Percentiles rank a stretch among this genome's conserved stretches.
phyloP scores from a whole-genome alignment of 1,140 invertebrate genomes.

The Pentalonia nigronervosa region DNA sequence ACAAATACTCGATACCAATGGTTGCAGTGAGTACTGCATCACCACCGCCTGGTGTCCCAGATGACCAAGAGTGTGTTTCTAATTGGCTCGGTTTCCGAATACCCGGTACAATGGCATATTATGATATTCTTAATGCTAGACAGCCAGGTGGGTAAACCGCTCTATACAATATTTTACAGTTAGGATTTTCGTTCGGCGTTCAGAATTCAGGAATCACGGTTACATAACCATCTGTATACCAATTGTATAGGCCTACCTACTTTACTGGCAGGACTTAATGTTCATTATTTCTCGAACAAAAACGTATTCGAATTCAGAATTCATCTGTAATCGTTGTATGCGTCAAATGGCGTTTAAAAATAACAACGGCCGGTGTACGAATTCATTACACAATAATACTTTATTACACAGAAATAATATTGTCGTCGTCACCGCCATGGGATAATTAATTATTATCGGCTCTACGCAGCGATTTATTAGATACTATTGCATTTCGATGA shows the following conservation, averaged over 20 bases:
- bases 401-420: neutral
- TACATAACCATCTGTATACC: neutral
- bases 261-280: neutral
- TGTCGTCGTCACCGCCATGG: neutral
- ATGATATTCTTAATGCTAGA: neutral
- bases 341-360: neutral
- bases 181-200: neutral
- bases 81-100: slow-evolving; percentile 38
- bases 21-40: neutral
- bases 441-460: slow-evolving; percentile 39
- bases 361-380: neutral
- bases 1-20: neutral
- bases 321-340: neutral
- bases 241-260: neutral
- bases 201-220: slow-evolving; percentile 45
- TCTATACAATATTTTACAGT: neutral
- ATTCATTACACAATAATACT: neutral
- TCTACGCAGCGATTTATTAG: neutral
- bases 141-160: neutral
- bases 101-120: neutral
- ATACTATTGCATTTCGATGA: neutral
- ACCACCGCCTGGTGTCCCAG: neutral
- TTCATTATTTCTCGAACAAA: neutral
- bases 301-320: neutral
- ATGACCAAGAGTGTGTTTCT: slow-evolving; percentile 54